phyloP scores from a whole-genome alignment of 2,113 vertebrate genomes.

The Pelusios castaneus region DNA sequence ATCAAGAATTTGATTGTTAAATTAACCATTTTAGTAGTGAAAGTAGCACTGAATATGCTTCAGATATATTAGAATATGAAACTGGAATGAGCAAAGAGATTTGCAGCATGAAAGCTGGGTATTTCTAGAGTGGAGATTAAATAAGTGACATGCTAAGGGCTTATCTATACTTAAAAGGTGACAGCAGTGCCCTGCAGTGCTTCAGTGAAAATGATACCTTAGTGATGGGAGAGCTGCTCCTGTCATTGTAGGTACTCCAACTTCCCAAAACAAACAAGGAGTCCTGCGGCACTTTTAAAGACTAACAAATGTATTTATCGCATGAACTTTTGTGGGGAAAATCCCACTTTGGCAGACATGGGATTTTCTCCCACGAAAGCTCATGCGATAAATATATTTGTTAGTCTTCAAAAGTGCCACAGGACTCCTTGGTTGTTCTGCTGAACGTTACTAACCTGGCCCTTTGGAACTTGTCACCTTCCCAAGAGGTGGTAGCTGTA shows the following conservation, averaged over 20 bases:
- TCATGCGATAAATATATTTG: too few relatives aligned
- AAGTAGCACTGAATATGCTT: not conserved
- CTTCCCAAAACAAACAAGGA: too few relatives aligned
- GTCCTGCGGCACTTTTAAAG: too few relatives aligned
- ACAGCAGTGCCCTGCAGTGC: not conserved
- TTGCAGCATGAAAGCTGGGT: not conserved
- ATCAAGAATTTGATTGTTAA: not conserved
- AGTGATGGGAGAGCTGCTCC: not conserved
- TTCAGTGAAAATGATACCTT: not conserved
- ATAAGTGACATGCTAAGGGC: not conserved
- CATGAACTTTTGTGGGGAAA: too few relatives aligned
- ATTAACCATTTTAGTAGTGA: not conserved
- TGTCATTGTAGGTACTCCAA: not conserved
- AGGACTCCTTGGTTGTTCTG: too few relatives aligned
- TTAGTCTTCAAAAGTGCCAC: too few relatives aligned
- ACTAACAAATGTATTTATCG: too few relatives aligned
- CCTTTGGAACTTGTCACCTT: too few relatives aligned
- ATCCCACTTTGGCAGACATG: too few relatives aligned
- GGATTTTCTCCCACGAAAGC: too few relatives aligned
- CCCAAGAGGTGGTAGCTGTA: not conserved
- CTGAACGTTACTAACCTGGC: too few relatives aligned
- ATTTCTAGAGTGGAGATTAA: constrained; percentile 18
- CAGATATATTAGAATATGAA: not conserved
- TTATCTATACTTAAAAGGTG: not conserved
- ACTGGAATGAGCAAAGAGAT: not conserved